A percentile compares a stretch with the other conserved stretches of the same genome.
Conservation (phyloP, 2,797 vertebrate species). For the Tragopan temminckii region DNA sequence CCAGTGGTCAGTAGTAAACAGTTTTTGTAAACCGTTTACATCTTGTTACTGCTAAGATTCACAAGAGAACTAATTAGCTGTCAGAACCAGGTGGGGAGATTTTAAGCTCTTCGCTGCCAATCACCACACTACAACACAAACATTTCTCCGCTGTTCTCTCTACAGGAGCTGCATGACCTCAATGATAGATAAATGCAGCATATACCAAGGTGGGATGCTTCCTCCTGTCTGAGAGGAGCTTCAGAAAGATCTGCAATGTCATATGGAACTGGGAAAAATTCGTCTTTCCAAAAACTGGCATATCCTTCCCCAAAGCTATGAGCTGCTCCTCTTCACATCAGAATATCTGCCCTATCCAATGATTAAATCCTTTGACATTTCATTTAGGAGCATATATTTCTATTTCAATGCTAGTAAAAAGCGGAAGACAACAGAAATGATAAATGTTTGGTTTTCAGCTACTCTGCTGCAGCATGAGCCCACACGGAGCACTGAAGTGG, state of each 20-base stretch:
- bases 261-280: neutral
- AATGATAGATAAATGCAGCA: neutral
- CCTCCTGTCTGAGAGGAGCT: neutral
- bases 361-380: slow-evolving; percentile 1
- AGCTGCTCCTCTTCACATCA: neutral
- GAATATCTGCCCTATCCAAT: neutral
- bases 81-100: neutral
- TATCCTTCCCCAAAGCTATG: neutral
- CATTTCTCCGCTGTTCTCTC: neutral
- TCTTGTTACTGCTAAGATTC: neutral
- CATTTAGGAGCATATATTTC: neutral
- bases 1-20: neutral
- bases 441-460: neutral
- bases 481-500: neutral
- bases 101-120: neutral
- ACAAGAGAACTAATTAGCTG: neutral
- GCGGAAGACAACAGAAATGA: neutral
- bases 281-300: neutral
- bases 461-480: neutral
- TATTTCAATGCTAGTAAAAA: slow-evolving; percentile 6
- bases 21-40: neutral
- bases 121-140: neutral
- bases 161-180: fast-evolving
- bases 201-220: neutral
- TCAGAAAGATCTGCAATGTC: slow-evolving; percentile 4